Evolutionary conservation across 2,888 invertebrate genomes (phyloP), one percentile per base, ranked within the genome.

Genomic region (Drosophila prolongata): DNA sequence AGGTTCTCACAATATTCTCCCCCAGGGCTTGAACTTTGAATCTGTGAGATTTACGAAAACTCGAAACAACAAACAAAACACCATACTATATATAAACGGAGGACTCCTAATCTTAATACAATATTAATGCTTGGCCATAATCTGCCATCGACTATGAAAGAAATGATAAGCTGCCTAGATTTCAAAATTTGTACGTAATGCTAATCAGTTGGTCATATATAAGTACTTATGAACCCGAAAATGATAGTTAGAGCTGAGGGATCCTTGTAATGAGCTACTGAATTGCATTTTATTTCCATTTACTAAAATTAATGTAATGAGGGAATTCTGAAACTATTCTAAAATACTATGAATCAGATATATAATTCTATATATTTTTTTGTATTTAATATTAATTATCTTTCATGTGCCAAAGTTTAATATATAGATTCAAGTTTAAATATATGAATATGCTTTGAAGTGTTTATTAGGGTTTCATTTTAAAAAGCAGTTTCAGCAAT

Each of bases 91-190:
- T 43, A 38, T 44, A 60, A 50, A 35, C 4, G 6, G 13, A 19
- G 13, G 13, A 19, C 14, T 34, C 54, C 54, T 66, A 47, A 66
- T 66, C 66, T 64, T 42, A 30, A 40, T 54, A 67, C 64, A 56
- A n/a, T 49, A 54, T 19, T 67, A 65, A 67, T 56, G 37, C 65
- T 55, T 49, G 67, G 42, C 65, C 43, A 43, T 67, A 65, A 67
- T 65, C 49, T 62, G 24, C 34, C 53, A 47, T 53, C 27, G 27
- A 44, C 44, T 24, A 46, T 16, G 13, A 65, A 60, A 34, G 44
- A 40, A 46, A 35, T 38, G 65, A 66, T 66, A 66, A 66, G 62
- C 62, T 27, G 11, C 11, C 46, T 46, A n/a, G 46, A 52, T 46
- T 62, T 62, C 64, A 47, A 54, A 62, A 62, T 47, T 66, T 46